Conservation (phyloP, 2,113 vertebrate species). For the Crypturellus undulatus region DNA sequence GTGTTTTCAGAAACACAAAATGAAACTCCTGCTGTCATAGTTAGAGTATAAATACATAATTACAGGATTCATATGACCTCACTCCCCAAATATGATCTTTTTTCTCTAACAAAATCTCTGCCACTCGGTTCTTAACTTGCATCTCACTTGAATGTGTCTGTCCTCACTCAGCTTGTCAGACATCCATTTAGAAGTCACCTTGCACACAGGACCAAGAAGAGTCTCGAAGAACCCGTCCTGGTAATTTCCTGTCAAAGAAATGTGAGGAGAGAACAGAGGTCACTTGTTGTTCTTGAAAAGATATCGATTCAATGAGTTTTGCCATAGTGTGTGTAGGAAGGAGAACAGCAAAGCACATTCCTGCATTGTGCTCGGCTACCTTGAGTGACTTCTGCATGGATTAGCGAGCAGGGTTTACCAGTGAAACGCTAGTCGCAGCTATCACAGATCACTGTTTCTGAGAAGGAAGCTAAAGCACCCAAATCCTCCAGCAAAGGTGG, state of each 20-base stretch:
- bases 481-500: too few relatives aligned
- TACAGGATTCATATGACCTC: background rate
- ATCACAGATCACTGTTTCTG: too few relatives aligned
- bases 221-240: fast-evolving
- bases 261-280: background rate
- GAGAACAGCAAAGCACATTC: background rate
- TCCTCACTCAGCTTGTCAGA: background rate
- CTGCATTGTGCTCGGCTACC: too few relatives aligned
- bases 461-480: too few relatives aligned
- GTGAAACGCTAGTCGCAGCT: too few relatives aligned
- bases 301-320: background rate
- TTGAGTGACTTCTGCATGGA: too few relatives aligned
- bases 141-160: background rate
- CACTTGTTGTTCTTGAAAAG: background rate
- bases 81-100: background rate
- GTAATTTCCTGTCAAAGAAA: background rate
- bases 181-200: background rate
- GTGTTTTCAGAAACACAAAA: background rate
- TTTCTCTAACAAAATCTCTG: background rate
- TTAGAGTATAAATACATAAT: background rate
- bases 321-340: background rate
- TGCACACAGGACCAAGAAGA: background rate
- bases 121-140: background rate
- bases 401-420: too few relatives aligned
- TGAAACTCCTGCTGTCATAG: background rate